A percentile compares a stretch with the other conserved stretches of the same genome.
These are phyloP conservation scores for Heliothis virescens DNA, from an alignment of 1,140 invertebrate species.

Conservation along the genomic window DNA sequence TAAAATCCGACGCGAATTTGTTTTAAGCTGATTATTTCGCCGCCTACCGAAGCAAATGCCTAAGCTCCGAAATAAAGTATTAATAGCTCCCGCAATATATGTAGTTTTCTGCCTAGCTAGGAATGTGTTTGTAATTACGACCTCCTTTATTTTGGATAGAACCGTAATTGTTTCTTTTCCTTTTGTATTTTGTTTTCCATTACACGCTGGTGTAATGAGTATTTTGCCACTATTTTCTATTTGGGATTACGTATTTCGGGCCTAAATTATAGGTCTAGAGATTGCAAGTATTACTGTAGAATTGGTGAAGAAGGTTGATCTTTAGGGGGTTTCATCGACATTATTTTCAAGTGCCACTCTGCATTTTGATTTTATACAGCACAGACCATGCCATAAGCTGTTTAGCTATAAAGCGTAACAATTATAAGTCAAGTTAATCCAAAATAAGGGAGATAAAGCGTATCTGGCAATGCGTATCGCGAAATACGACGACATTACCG, in stretches of 20 bases:
- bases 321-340: too few species aligned
- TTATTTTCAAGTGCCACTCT: background rate
- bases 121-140: slow-evolving; percentile 18
- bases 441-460: slow-evolving; percentile 17
- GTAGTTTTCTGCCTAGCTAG: background rate
- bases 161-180: slow-evolving; percentile 21
- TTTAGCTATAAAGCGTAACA: background rate
- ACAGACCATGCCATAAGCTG: too few species aligned
- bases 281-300: too few species aligned
- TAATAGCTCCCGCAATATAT: background rate
- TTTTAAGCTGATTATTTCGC: slow-evolving; percentile 3
- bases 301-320: too few species aligned
- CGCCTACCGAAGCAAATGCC: background rate
- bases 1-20: slow-evolving; percentile 13
- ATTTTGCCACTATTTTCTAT: background rate
- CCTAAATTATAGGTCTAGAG: background rate
- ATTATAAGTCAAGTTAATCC: slow-evolving; percentile 1
- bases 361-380: too few species aligned
- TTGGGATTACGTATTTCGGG: background rate
- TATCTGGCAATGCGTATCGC: slow-evolving; percentile 26
- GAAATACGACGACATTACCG: slow-evolving; percentile 24
- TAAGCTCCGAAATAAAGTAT: slow-evolving; percentile 4
- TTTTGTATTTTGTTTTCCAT: slow-evolving; percentile 1
- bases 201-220: background rate
- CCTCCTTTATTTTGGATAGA: slow-evolving; percentile 1